Base-by-base conservation (phyloP, 1,140 invertebrate species). In the Idris sp. region DNA sequence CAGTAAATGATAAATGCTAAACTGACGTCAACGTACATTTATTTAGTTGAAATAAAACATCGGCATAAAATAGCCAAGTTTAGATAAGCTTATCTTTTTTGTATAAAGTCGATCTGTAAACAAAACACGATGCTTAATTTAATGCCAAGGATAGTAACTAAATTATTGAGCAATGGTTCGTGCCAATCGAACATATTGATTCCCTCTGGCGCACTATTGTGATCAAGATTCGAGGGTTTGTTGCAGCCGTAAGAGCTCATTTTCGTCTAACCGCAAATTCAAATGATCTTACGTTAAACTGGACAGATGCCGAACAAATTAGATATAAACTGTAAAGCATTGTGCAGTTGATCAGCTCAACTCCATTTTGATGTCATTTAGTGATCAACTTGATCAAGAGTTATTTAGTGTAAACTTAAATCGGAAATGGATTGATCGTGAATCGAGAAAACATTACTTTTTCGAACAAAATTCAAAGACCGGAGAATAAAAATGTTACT, bases 121-220 rank as follows among this genome's bases (percentile, higher is more conserved):
- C 35, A 19, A 53, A 53, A 40, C 53, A 26, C 5, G 2, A 19
- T 6, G 35, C 18, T 62, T 62, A 62, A 62, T 64, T 51, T 64
- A 53, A 64, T 64, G 38, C 59, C 48, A 65, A 53, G 51, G 44
- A 41, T 68, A 19, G 15, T 28, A 56, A 49, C 31, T 54, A 31
- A 16, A 58, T 68, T 58, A 58, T 58, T 58, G 44, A 35, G 38
- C 44, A 68, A 44, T 68, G 28, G 41, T 40, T 68, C 28, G 49
- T 51, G 28, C 51, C 11, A 19, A 30, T 36, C 14, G 28, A 13
- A 22, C 53, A 41, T 58, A 51, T 58, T 53, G 53, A 68, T 68
- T 36, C n/a, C 15, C 0, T 11, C n/a, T 26, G 18, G 18, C 14
- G 25, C 28, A 2, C 22, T 22, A 30, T 30, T n/a, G 28, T 46